Evolutionary conservation across 2,113 vertebrate species (phyloP), one percentile per base, ranked within the genome.

Genomic region (Pseudopipra pipra): DNA sequence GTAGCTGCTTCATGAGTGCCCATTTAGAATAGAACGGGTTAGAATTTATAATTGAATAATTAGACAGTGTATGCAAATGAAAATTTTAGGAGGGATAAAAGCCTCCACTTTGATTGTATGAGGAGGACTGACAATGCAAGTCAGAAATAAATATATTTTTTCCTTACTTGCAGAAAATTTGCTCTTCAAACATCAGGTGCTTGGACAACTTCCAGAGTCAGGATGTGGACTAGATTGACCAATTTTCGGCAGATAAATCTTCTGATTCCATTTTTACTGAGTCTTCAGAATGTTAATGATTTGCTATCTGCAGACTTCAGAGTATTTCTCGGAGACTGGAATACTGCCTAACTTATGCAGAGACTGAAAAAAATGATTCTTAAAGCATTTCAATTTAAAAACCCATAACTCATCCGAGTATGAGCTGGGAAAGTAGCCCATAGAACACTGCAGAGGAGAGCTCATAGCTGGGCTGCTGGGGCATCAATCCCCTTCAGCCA

Each of bases 281-380:
- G 90, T 95, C 89, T 92, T 96, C 84, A 92, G 68, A 95, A 95
- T 84, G 82, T 86, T 87, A 94, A 88, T 96, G 79, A 81, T 92
- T 90, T 92, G 76, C 84, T 93, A 39, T 97, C 88, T 95, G 88
- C 84, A 78, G 79, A 70, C 86, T 88, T 89, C 62, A 52, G 89
- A 81, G 43, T 46, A 24, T 89, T 90, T 87, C 75, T 91, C 39
- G 22, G 85, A 49, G 81, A 30, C 81, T 93, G 92, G 92, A 96
- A 93, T 27, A 7, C 27, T 89, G 92, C 93, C 80, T 81, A 92
- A 82, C 70, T 84, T 95, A 62, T 35, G 79, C 86, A 31, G 3
- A 84, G 65, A 19, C 75, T 83, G 90, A 87, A 90, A 75, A 75
- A 82, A 95, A 44, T 30, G 46, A 52, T 84, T 92, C 76, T 72